Base-by-base conservation (phyloP, 1,140 invertebrate species). In the Drosophila parabipectinata region DNA sequence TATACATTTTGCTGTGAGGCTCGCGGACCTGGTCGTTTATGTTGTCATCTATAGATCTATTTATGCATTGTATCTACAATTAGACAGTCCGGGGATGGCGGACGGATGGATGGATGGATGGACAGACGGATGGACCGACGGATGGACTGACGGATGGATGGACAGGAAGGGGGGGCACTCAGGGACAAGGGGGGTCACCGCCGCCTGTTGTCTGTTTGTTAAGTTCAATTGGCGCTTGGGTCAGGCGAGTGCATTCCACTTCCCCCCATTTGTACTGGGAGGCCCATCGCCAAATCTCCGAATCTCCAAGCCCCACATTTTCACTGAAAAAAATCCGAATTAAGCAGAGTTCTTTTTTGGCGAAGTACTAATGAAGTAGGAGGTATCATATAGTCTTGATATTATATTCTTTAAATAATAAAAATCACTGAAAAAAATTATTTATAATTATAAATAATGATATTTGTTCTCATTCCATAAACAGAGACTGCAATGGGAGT, bases 401-500 rank as follows among this genome's bases (percentile, higher is more conserved):
- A 39, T 14, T 24, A 32, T 15, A 45, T 39, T 39, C 4, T n/a
- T 9, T 39, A 39, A 39, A 39, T 39, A 39, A n/a, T 12, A n/a
- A 21, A 21, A 21, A 21, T 37, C 12, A 37, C 34, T n/a, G 12
- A 37, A 37, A 28, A 28, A 28, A 28, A 28, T 6, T 5, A 0
- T 6, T 7, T 28, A 28, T 28, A 28, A 6, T 28, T 6, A 6
- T 28, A 6, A 1, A 6, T 28, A 28, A 28, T 37, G 1, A 12
- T 9, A 4, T 37, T n/a, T 10, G 3, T 15, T 14, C 4, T 39
- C 10, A 8, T 18, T 8, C 5, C 41, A 0, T 21, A 10, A 10
- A 18, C 91, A 95, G 96, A 96, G 93, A 96, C 96, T 12, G 96
- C 95, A 1, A 96, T 96, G 96, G 96, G 96, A 64, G 96, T 96